These are phyloP conservation scores for Exocentrus adspersus DNA, from an alignment of 2,888 invertebrate genomes.

Conservation along the genomic window DNA sequence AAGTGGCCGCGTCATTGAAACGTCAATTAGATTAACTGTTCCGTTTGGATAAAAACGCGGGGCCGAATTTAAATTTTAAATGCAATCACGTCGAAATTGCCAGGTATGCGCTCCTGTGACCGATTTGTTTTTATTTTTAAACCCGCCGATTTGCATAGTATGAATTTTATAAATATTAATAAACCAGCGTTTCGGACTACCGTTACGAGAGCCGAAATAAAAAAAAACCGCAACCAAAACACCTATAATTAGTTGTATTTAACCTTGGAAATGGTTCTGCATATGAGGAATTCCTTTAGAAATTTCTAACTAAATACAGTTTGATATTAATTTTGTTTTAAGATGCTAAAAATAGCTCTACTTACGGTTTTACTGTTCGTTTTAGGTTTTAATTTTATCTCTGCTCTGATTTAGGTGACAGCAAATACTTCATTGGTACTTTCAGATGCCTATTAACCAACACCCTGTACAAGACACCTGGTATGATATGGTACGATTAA, in stretches of 20 bases:
- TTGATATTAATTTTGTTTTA: too few species aligned
- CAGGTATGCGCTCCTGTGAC: background rate
- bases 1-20: constrained; percentile 13
- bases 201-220: background rate
- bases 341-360: too few species aligned
- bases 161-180: constrained; percentile 19
- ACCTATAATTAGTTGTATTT: constrained; percentile 9
- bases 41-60: background rate
- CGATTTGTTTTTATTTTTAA: background rate
- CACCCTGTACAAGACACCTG: too few species aligned
- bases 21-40: constrained; percentile 13
- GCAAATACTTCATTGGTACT: too few species aligned
- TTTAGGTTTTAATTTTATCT: too few species aligned
- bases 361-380: too few species aligned
- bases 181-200: constrained; percentile 9
- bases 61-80: constrained; percentile 2
- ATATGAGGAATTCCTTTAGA: background rate
- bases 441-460: too few species aligned
- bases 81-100: background rate
- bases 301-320: background rate
- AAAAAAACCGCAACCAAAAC: constrained; percentile 8
- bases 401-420: too few species aligned
- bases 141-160: constrained; percentile 6
- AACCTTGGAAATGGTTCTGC: constrained; percentile 13
- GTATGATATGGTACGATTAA: too few species aligned